Evolutionary conservation across 2,888 invertebrate genomes (phyloP), one percentile per base, ranked within the genome.

Genomic region (Amorpha juglandis): DNA sequence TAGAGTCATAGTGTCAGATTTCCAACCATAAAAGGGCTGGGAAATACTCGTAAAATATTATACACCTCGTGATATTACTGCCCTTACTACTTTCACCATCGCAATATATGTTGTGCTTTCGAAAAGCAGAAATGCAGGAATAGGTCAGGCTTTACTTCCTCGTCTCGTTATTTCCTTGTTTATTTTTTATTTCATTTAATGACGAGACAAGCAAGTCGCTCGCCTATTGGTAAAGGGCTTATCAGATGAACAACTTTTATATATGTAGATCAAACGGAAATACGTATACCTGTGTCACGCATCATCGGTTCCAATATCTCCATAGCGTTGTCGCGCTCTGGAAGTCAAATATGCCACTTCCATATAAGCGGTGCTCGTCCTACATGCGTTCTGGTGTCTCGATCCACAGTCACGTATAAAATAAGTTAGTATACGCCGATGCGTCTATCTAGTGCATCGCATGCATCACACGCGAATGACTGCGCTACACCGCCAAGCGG

Each of bases 301-400:
- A 55, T 42, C 63, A 58, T 63, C 51, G 66, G 63, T 58, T 63
- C 71, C 77, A 87, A 88, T 87, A 88, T 89, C 87, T 87, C 84
- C 80, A 80, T 82, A 79, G 78, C 80, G 87, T 88, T 87, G 84
- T 76, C 83, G 81, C 88, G 92, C 89, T 92, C 92, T 90, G 76
- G 84, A 92, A 90, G 84, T 74, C 84, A 90, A 82, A 82, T 87
- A 82, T 89, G 89, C 80, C 90, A 87, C 76, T 82, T 78, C 76
- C 78, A 80, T 84, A 75, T 78, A 86, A 84, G 82, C 83, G 78
- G 82, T 83, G 81, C 86, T 81, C 81, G 82, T 75, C 78, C 78
- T 79, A 81, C 79, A 79, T 74, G 63, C 63, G 64, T 58, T 64
- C 47, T 77, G 74, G 75, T 75, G 71, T 73, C 77, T 78, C 77